Conservation (phyloP, 2,113 vertebrate genomes). For the Gasterosteus aculeatus region DNA sequence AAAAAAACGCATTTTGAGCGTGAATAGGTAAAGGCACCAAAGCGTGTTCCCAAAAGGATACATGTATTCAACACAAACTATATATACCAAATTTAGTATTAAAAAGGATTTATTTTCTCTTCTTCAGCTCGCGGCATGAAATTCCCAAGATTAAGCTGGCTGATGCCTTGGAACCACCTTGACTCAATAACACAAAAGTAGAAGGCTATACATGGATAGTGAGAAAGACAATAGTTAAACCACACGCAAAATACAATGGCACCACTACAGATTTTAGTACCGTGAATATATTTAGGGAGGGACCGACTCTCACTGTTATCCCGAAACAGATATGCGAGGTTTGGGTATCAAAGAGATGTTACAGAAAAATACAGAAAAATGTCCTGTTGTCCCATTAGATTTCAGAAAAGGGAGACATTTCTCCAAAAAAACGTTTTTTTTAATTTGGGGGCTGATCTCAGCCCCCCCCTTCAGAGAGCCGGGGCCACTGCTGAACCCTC, state of each 20-base stretch:
- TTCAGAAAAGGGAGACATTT: neutral
- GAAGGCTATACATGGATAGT: conserved; percentile 37
- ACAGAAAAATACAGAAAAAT: too few species aligned
- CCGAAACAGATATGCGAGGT: neutral
- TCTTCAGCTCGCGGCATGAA: conserved; percentile 12
- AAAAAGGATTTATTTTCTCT: conserved; percentile 22
- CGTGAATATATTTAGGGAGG: neutral
- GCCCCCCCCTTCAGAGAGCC: neutral
- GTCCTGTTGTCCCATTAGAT: neutral
- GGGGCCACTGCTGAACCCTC: neutral
- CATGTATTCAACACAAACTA: conserved; percentile 33
- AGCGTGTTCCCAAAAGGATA: conserved; percentile 27
- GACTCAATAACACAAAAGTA: conserved; percentile 54
- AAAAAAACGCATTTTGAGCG: conserved; percentile 23
- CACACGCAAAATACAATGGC: neutral
- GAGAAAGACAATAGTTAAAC: conserved; percentile 21
- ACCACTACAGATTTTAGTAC: neutral
- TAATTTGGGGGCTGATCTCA: too few species aligned
- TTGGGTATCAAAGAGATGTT: neutral
- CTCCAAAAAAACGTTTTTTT: neutral
- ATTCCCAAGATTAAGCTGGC: conserved; percentile 54
- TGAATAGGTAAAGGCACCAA: conserved; percentile 8
- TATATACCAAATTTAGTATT: conserved; percentile 50
- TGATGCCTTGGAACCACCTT: conserved; percentile 28
- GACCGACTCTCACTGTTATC: neutral